Conservation (phyloP, 2,888 invertebrate genomes). For the Cantharis nigra region DNA sequence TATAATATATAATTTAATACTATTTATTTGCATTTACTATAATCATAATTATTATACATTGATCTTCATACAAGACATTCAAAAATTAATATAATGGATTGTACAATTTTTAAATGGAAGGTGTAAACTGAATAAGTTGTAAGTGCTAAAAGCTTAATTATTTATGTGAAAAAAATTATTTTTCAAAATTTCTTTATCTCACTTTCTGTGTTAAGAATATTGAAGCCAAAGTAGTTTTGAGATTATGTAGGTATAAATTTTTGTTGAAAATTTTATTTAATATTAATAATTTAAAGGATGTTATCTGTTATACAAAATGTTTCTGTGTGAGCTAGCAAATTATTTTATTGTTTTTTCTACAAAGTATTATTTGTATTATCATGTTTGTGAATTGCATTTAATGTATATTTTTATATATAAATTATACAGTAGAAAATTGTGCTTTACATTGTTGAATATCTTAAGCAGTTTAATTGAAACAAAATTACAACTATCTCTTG, state of each 20-base stretch:
- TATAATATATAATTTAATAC: constrained; percentile 20
- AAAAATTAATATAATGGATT: neutral
- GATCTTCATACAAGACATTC: neutral
- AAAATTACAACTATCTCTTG: neutral
- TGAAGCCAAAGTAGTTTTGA: neutral
- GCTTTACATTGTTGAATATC: neutral
- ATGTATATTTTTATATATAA: neutral
- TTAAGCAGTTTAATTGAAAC: neutral
- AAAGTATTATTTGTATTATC: neutral
- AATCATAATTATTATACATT: neutral
- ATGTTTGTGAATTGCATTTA: neutral
- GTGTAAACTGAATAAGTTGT: neutral
- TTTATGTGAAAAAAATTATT: neutral
- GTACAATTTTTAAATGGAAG: neutral
- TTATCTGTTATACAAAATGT: neutral
- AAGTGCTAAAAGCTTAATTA: neutral
- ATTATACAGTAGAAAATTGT: neutral
- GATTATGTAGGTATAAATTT: neutral
- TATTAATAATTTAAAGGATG: neutral
- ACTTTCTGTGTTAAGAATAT: neutral
- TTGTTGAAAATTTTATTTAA: neutral
- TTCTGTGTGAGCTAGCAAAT: neutral
- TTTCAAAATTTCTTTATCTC: neutral
- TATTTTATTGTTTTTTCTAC: neutral
- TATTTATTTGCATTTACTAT: constrained; percentile 26